Conservation (phyloP, 2,888 invertebrate genomes). For the Tiphia femorata region DNA sequence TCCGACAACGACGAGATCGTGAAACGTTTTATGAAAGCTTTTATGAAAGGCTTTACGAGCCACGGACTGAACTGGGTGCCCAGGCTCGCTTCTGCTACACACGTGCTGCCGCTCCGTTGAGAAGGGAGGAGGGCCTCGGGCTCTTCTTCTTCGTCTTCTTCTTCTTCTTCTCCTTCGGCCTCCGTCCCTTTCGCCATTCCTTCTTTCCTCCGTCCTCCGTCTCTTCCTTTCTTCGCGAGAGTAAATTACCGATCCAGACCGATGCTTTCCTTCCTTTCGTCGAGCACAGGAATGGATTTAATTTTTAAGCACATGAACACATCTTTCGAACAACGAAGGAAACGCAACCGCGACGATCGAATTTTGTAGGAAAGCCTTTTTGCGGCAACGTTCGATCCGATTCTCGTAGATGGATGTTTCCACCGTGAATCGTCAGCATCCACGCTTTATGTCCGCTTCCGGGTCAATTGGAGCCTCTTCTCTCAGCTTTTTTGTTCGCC, state of each 20-base stretch:
- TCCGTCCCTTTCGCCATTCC: conserved; percentile 8
- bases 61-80: conserved; percentile 50
- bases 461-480: conserved; percentile 57
- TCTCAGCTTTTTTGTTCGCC: conserved; percentile 46
- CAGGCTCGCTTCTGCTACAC: conserved; percentile 57
- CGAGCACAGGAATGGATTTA: no score
- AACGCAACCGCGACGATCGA: no score
- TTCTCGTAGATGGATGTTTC: no score
- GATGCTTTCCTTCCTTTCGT: not conserved
- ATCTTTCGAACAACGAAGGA: no score
- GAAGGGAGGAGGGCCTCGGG: conserved; percentile 14
- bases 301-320: no score
- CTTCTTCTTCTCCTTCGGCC: conserved; percentile 8
- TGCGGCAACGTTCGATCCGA: no score
- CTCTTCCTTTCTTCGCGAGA: not conserved
- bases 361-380: no score
- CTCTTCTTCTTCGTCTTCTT: conserved; percentile 10
- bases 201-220: not conserved
- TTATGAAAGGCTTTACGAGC: conserved; percentile 63
- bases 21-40: conserved; percentile 65
- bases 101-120: conserved; percentile 51
- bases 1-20: conserved; percentile 43
- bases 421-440: not conserved
- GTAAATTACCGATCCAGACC: no score
- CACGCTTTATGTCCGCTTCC: conserved; percentile 51